Conservation (phyloP, 2,113 vertebrate genomes). For the Cottus gobio region DNA sequence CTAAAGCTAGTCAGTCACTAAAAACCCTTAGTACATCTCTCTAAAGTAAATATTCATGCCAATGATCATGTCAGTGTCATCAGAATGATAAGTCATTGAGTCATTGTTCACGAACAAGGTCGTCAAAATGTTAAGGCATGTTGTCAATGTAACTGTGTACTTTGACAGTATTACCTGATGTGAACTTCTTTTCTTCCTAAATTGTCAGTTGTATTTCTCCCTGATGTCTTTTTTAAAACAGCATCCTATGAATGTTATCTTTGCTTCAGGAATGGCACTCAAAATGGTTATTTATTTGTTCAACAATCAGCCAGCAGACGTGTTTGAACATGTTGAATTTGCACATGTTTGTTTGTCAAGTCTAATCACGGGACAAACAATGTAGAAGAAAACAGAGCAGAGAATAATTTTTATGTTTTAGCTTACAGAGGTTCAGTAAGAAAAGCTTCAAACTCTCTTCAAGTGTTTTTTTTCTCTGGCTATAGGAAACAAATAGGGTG, state of each 20-base stretch:
- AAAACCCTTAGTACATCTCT: too few relatives aligned
- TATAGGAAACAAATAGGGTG: not conserved
- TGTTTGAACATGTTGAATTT: constrained; percentile 18
- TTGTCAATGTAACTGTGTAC: too few relatives aligned
- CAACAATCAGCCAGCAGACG: constrained; percentile 15
- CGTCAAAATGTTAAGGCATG: too few relatives aligned
- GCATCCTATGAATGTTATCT: constrained; percentile 31
- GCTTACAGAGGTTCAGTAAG: not conserved
- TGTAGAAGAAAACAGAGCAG: not conserved
- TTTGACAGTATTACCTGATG: too few relatives aligned
- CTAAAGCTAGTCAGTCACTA: too few relatives aligned
- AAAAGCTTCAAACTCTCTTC: not conserved
- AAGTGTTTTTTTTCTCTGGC: not conserved
- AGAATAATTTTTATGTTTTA: not conserved
- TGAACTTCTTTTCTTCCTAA: too few relatives aligned
- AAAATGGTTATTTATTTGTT: constrained; percentile 22
- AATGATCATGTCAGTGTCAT: too few relatives aligned
- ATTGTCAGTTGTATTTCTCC: constrained; percentile 29
- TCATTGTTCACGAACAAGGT: too few relatives aligned
- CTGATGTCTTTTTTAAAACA: constrained; percentile 25
- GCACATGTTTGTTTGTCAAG: constrained; percentile 2
- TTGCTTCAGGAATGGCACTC: constrained; percentile 31
- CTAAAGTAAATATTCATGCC: too few relatives aligned
- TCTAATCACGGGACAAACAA: constrained; percentile 7
- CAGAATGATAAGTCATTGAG: too few relatives aligned